Evolutionary conservation across 2,113 vertebrate species (phyloP).

Genomic region (Dermatemys mawii): DNA sequence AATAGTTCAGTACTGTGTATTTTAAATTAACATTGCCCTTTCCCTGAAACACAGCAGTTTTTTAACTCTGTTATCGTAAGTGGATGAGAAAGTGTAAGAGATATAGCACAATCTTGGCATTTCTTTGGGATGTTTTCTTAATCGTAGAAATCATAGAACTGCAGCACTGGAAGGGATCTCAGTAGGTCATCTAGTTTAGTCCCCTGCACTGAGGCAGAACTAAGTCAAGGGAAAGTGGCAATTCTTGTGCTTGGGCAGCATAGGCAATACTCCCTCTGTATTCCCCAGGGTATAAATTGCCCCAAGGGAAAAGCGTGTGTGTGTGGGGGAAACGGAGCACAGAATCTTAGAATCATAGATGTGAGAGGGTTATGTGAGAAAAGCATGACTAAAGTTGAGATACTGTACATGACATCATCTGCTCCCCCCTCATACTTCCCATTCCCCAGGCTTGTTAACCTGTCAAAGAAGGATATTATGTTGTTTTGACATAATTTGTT

Average conservation of each 20-base stretch:
- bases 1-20: background rate
- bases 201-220: too few species aligned
- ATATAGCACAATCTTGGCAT: constrained; percentile 4
- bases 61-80: background rate
- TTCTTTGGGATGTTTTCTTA: background rate
- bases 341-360: background rate
- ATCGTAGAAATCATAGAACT: too few species aligned
- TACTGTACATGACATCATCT: background rate
- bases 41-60: background rate
- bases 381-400: background rate
- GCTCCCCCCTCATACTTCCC: rapidly evolving
- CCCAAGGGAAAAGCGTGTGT: background rate
- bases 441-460: too few species aligned
- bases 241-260: background rate
- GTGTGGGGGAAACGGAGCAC: background rate
- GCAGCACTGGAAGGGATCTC: too few species aligned
- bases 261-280: background rate
- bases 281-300: background rate
- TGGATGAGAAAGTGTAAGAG: constrained; percentile 48
- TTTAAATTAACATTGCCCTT: background rate
- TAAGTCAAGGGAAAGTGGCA: background rate
- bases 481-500: background rate
- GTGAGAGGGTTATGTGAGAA: background rate
- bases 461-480: background rate
- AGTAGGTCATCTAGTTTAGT: too few species aligned